Conservation (phyloP, 2,797 vertebrate species). For the Rachycentron canadum region DNA sequence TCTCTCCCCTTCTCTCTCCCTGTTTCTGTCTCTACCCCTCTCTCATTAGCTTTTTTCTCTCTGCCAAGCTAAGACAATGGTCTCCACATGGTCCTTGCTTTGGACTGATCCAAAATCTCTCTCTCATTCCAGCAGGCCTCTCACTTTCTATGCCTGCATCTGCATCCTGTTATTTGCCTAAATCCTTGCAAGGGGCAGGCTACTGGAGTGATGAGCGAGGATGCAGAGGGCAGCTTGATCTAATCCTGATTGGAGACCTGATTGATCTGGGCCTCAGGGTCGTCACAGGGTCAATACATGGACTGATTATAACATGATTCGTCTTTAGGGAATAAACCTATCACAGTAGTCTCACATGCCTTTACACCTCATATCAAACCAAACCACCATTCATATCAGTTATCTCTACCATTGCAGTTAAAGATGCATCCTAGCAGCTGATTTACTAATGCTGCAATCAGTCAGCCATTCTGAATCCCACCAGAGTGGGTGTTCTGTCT, state of each 20-base stretch:
- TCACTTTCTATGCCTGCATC: constrained; percentile 19
- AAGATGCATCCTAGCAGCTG: constrained; percentile 26
- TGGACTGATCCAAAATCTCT: constrained; percentile 39
- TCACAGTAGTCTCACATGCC: constrained; percentile 56
- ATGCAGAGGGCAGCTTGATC: constrained; percentile 61
- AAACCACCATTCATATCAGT: constrained; percentile 30
- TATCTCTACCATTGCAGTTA: constrained; percentile 1
- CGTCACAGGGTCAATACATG: constrained; percentile 69
- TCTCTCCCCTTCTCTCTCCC: constrained; percentile 39
- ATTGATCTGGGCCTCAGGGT: constrained; percentile 78
- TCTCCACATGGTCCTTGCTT: constrained; percentile 43
- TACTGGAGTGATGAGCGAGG: constrained; percentile 49
- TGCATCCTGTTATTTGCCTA: constrained; percentile 16
- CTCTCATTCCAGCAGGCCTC: constrained; percentile 30
- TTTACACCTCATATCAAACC: constrained; percentile 52
- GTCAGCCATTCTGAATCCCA: constrained; percentile 42
- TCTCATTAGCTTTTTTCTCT: constrained; percentile 55
- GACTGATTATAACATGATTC: constrained; percentile 69
- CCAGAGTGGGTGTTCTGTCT: constrained; percentile 44
- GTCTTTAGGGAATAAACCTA: constrained; percentile 65
- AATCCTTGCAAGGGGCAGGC: constrained; percentile 14
- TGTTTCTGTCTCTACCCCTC: constrained; percentile 20
- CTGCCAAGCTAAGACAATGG: constrained; percentile 54
- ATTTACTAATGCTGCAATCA: constrained; percentile 48
- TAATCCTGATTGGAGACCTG: constrained; percentile 75